phyloP scores from a whole-genome alignment of 23 tunicate genomes.

The Clavelina lepadiformis region DNA sequence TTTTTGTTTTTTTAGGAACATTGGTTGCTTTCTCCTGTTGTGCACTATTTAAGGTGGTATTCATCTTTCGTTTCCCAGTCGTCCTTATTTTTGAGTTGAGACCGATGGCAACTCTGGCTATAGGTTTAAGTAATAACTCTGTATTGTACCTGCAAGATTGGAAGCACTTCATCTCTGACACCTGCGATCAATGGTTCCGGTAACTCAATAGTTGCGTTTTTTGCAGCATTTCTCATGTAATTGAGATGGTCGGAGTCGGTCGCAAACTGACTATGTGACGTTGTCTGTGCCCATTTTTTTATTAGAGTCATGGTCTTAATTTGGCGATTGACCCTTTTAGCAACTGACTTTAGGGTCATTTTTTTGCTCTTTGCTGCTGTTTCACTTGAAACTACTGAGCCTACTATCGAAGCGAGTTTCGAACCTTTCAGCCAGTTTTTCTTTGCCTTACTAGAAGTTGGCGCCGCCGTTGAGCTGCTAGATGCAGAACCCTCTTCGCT shows the following conservation, averaged over 20 bases:
- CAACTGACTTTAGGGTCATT: slow-evolving; percentile 48
- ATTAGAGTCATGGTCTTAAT: slow-evolving; percentile 54
- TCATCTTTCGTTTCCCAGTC: no score
- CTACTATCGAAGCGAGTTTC: neutral
- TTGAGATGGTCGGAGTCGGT: slow-evolving; percentile 49
- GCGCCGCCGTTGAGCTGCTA: neutral
- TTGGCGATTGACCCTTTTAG: slow-evolving; percentile 46
- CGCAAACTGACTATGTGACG: slow-evolving; percentile 47
- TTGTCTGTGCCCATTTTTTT: slow-evolving; percentile 54
- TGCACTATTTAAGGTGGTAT: no score
- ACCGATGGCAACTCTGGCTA: no score
- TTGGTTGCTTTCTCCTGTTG: no score
- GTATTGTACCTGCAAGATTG: slow-evolving; percentile 40
- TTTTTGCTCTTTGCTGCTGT: slow-evolving; percentile 1
- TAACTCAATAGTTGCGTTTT: slow-evolving; percentile 32
- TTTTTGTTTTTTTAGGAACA: no score
- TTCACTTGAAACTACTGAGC: neutral
- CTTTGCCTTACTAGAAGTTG: slow-evolving; percentile 7
- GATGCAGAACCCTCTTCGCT: no score
- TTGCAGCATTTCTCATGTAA: slow-evolving; percentile 38
- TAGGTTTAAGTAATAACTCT: no score
- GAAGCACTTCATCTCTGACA: slow-evolving; percentile 34
- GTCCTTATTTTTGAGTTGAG: no score
- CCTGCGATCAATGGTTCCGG: slow-evolving; percentile 43
- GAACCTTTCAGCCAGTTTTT: neutral